Evolutionary conservation across 2,113 vertebrate species (phyloP), one percentile per base, ranked within the genome.

Genomic region (Oostethus manadensis): DNA sequence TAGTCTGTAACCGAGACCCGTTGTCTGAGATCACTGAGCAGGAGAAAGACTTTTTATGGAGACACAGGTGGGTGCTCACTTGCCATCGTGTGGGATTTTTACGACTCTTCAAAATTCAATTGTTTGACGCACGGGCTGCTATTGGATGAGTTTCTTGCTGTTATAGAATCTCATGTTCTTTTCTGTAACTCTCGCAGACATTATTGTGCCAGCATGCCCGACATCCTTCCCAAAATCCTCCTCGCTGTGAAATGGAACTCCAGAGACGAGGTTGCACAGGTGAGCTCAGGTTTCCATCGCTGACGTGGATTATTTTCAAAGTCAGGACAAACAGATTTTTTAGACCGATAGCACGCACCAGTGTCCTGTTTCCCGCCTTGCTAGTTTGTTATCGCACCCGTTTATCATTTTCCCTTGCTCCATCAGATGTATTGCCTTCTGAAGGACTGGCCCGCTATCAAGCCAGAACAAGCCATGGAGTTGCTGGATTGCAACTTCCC

Each of bases 11-110:
- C 70, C 85, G 95, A 83, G 96, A 99, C 83, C 93, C 96, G 33
- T 88, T 99, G 43, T 99, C 96, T 92, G 96, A 99, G 86, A 98
- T 99, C 87, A 99, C 96, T 90, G 96, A 99, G 87, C 96, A 99
- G 80, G 96, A 99, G 84, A 99, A 99, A 70, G 96, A 99, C 86
- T 97, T 99, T 73, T 86, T 99, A 5, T 99, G 96, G 96, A 92
- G 95, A 64, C 94, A 98, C 88, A 95, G 96, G 96, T 96, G 90
- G 7, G 51, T 47, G 22, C 72, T 22, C 56, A 44, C 15, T 8
- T 42, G 22, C 5, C 14, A 26, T 29, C 23, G 2, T 46, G 1
- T 42, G 9, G 10, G 15, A 2, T 21, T 22, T 48, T 38, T 17
- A 10, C 42, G 16, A 8, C 0, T 42, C 1, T 42, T 49, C 1